A percentile compares a stretch with the other conserved stretches of the same genome.
Evolutionary conservation across 2,113 vertebrate species (phyloP).

Genomic region (Siphamia tubifer): DNA sequence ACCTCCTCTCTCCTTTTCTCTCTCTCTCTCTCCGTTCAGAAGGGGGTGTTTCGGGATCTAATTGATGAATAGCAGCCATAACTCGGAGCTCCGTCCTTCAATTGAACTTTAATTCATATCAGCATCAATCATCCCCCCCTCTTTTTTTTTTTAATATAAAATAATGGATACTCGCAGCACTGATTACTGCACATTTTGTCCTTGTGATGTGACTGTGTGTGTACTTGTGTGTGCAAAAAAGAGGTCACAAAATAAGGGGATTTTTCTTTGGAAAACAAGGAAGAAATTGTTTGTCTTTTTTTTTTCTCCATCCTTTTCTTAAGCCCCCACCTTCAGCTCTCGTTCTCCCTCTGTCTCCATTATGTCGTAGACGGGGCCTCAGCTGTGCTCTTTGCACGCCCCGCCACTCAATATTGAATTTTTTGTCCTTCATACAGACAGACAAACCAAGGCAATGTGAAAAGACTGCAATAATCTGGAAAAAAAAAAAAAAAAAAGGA

Average conservation of each 20-base stretch:
- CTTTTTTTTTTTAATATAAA: too few species aligned
- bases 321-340: neutral
- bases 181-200: conserved; percentile 62
- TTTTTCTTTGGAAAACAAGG: conserved; percentile 11
- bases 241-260: neutral
- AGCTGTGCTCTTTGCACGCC: conserved; percentile 31
- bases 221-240: neutral
- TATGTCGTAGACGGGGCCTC: conserved; percentile 48
- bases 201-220: conserved; percentile 44
- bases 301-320: too few species aligned
- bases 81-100: conserved; percentile 74
- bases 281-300: neutral
- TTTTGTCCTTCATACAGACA: conserved; percentile 21
- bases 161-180: conserved; percentile 65
- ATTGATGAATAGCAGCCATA: conserved; percentile 77
- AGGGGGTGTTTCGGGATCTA: conserved; percentile 68
- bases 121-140: conserved; percentile 74
- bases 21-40: conserved; percentile 16
- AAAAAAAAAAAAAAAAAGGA: too few species aligned
- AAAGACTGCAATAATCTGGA: neutral
- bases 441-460: conserved; percentile 12
- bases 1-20: conserved; percentile 19
- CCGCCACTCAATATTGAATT: conserved; percentile 47
- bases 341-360: neutral
- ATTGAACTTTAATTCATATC: conserved; percentile 76